Base-by-base conservation (phyloP, 2,888 invertebrate species). In the Apotomis turbidana region DNA sequence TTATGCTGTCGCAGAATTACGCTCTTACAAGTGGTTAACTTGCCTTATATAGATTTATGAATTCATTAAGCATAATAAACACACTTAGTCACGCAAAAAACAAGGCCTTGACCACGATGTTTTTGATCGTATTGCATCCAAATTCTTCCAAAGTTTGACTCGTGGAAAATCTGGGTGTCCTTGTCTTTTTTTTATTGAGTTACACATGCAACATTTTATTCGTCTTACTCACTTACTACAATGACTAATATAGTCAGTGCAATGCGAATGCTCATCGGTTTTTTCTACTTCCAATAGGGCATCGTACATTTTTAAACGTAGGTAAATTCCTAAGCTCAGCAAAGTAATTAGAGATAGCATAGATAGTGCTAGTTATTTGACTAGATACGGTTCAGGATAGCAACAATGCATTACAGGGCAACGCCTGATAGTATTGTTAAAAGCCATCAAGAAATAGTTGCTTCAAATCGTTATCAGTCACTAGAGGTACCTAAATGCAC, bases 341-440 rank as follows among this genome's bases (percentile, higher is more conserved):
- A 41, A 41, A 41, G 41, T 41, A 41, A 41, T 41, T 41, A 41
- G 5, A 6, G 6, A 27, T 27, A 27, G 27, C 27, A 27, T 27
- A 27, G 27, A 27, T 27, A 27, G 27, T 27, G 27, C 27, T 10
- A 6, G 51, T 41, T 55, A 63, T 63, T 62, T 51, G 70, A 55
- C 8, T 51, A 62, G 61, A 61, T 71, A 71, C 6, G 13, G 10
- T 54, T 41, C 27, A 49, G 66, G 55, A 67, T 66, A 71, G 64
- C 52, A 38, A 71, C 58, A 67, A 54, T 71, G 66, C 66, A 63
- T 59, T 51, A 61, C 72, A 64, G 78, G 80, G 75, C 81, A 82
- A 78, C 68, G 77, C 44, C 77, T 79, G 84, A 85, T 84, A 80
- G 73, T 67, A 83, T 83, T 84, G 80, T 85, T 81, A 13, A 67